These are phyloP conservation scores for Archocentrus centrarchus DNA, from an alignment of 2,113 vertebrate genomes.

Conservation along the genomic window DNA sequence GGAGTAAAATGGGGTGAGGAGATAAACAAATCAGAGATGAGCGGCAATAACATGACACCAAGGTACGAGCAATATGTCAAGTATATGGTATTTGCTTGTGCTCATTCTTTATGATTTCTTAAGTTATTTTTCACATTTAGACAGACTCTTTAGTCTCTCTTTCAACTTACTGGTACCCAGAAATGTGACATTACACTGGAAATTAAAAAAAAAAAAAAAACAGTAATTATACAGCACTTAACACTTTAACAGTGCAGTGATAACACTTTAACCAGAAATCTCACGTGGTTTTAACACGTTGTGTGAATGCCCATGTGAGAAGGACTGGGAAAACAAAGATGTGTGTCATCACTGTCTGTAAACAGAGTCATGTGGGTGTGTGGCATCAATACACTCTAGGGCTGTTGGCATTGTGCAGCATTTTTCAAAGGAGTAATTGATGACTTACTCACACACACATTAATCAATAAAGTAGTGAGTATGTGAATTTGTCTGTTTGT, in stretches of 20 bases:
- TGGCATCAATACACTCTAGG: neutral
- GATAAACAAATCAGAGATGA: no score
- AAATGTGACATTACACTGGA: neutral
- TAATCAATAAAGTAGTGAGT: neutral
- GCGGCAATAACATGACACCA: neutral
- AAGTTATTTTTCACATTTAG: neutral
- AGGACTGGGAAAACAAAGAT: neutral
- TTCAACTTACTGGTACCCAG: neutral
- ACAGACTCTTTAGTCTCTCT: neutral
- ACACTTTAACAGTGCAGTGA: no score
- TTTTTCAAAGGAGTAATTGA: slow-evolving; percentile 33
- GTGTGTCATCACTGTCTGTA: slow-evolving; percentile 11
- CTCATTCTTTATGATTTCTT: neutral
- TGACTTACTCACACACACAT: slow-evolving; percentile 33
- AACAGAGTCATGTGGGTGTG: slow-evolving; percentile 10
- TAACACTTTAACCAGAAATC: no score
- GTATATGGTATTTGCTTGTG: neutral
- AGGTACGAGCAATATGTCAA: neutral
- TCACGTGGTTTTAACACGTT: no score
- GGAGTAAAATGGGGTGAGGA: neutral
- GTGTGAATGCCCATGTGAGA: no score
- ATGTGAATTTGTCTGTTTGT: no score
- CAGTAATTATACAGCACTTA: neutral
- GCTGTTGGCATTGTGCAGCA: slow-evolving; percentile 24
- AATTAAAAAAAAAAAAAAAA: no score